Evolutionary conservation across 2,797 vertebrate species (phyloP), one percentile per base, ranked within the genome.

Genomic region (Sardinella longiceps): DNA sequence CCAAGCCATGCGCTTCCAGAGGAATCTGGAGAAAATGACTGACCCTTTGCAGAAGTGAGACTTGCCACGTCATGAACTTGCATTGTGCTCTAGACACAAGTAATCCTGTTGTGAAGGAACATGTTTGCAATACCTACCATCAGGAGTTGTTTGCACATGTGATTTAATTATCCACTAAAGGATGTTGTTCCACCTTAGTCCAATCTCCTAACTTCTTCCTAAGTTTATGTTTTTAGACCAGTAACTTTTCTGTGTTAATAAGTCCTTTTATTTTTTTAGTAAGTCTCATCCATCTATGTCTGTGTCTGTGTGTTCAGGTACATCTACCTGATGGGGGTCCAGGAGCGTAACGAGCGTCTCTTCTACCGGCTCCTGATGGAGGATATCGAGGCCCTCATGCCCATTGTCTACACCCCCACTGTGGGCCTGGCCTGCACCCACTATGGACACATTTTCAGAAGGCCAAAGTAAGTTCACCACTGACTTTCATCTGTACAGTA

Each of bases 321-420:
- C 56, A 95, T 99, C 90, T 99, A 99, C 84, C 93, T 99, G 63
- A 99, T 99, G 98, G 98, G 98, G 56, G 97, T 99, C 86, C 98
- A 99, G 89, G 98, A 99, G 91, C 96, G 98, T 77, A 99, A 99
- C 0, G 98, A 99, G 85, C 97, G 97, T 23, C 89, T 99, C 15
- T 99, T 99, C 90, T 99, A 99, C 56, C 92, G 98, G 15, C 95
- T 99, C 51, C 90, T 99, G 81, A 97, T 97, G 94, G 98, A 98
- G 53, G 98, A 99, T 60, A 99, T 99, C 0, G 98, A 99, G 86
- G 94, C 93, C 48, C 53, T 99, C 7, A 97, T 99, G 98, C 98
- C 98, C 0, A 99, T 99, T n/a, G 98, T 99, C 0, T 99, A 99
- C 91, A 99, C 98, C 0, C 98, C 98, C 1, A 99, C 98, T 0